phyloP scores from a whole-genome alignment of 1,140 invertebrate genomes.

The Micrasema longulum region DNA sequence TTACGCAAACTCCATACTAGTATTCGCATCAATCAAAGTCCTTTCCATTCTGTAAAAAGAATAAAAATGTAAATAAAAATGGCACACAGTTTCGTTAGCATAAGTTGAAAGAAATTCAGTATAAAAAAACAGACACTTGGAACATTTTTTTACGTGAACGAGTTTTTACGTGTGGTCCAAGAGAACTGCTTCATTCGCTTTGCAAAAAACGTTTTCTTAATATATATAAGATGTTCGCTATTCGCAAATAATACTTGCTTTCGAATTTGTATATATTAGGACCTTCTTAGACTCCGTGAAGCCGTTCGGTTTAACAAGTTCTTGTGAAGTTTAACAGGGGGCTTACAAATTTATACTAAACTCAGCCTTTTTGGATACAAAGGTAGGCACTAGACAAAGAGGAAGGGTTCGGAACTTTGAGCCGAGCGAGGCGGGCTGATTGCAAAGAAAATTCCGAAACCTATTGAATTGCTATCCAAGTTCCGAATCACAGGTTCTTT shows the following conservation, averaged over 20 bases:
- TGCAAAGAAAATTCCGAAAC: conserved; percentile 9
- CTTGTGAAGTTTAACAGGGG: conserved; percentile 27
- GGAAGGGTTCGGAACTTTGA: conserved; percentile 18
- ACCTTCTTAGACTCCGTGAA: conserved; percentile 2
- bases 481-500: neutral
- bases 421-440: conserved; percentile 6
- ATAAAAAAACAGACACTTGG: neutral
- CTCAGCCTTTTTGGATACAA: conserved; percentile 35
- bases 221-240: neutral
- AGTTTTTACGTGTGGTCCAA: conserved; percentile 1
- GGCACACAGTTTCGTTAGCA: neutral
- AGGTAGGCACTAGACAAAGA: conserved; percentile 25
- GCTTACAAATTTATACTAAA: conserved; percentile 34
- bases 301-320: conserved; percentile 24
- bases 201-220: conserved; percentile 2
- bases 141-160: neutral
- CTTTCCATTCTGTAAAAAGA: neutral
- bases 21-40: conserved; percentile 19
- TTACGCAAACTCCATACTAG: conserved; percentile 2
- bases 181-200: neutral
- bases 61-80: conserved; percentile 17
- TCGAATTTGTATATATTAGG: conserved; percentile 25
- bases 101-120: conserved; percentile 3
- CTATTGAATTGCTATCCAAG: conserved; percentile 18
- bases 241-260: conserved; percentile 10